Evolutionary conservation across 92 coral and sea anemone species (phyloP).

Genomic region (Desmophyllum pertusum): DNA sequence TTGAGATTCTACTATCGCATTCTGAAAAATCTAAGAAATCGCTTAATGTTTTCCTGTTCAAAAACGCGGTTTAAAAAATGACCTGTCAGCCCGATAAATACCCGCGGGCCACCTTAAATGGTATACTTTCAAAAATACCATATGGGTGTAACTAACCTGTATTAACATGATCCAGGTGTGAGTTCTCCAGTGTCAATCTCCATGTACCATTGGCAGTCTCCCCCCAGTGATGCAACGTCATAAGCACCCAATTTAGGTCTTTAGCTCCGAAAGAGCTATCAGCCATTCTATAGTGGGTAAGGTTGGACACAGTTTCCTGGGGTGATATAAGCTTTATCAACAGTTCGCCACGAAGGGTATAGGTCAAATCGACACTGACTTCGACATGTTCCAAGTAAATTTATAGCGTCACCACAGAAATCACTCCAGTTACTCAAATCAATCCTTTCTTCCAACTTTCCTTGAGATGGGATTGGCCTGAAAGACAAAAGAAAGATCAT

Average conservation of each 20-base stretch:
- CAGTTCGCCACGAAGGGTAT: neutral
- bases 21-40: too few species aligned
- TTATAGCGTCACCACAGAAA: neutral
- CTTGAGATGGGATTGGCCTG: neutral
- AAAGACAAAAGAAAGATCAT: neutral
- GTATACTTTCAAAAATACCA: too few species aligned
- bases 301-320: neutral
- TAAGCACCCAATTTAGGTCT: neutral
- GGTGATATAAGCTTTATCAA: neutral
- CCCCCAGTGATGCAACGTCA: neutral
- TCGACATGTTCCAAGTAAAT: neutral
- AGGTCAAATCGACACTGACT: neutral
- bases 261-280: neutral
- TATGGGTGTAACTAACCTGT: neutral
- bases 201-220: neutral
- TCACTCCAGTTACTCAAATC: neutral
- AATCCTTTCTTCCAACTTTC: neutral
- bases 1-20: too few species aligned
- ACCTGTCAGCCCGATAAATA: too few species aligned
- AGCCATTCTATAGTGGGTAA: neutral
- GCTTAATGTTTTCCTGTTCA: too few species aligned
- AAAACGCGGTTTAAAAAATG: too few species aligned
- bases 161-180: neutral
- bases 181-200: neutral
- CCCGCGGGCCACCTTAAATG: too few species aligned